Evolutionary conservation across 2,113 vertebrate species (phyloP).

Genomic region (Sylvietta virens): DNA sequence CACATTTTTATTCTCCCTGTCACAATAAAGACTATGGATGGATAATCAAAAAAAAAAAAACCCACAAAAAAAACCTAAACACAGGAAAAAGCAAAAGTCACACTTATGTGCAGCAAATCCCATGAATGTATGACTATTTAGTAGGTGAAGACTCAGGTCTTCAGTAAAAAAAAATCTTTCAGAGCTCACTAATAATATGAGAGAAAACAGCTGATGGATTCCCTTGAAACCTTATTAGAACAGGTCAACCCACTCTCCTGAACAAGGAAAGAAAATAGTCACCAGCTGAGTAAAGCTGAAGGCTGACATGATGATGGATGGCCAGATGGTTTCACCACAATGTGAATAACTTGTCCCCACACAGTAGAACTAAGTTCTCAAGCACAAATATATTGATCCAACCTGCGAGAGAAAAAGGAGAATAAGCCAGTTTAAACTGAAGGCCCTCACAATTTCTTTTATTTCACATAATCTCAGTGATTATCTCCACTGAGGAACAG

Average conservation of each 20-base stretch:
- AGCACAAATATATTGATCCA: background rate
- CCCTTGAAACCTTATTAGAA: constrained; percentile 1
- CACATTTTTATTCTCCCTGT: background rate
- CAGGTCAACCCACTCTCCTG: background rate
- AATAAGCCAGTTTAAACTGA: background rate
- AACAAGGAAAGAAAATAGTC: constrained; percentile 35
- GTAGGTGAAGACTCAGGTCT: background rate
- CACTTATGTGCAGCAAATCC: background rate
- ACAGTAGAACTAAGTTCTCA: background rate
- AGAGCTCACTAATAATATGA: background rate
- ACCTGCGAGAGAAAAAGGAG: background rate
- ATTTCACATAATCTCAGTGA: background rate
- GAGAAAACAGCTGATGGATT: background rate
- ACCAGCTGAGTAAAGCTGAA: constrained; percentile 47
- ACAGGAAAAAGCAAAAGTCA: background rate
- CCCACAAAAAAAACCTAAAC: background rate
- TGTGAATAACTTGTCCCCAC: background rate
- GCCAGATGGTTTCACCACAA: background rate
- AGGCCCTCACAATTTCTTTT: background rate
- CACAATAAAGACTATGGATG: background rate
- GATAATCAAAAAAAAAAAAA: background rate
- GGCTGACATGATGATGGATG: constrained; percentile 47
- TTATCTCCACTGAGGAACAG: background rate
- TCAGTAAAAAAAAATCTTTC: background rate
- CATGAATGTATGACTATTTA: background rate